phyloP scores from a whole-genome alignment of 1,140 invertebrate genomes.

The Helicorthomorpha holstii region DNA sequence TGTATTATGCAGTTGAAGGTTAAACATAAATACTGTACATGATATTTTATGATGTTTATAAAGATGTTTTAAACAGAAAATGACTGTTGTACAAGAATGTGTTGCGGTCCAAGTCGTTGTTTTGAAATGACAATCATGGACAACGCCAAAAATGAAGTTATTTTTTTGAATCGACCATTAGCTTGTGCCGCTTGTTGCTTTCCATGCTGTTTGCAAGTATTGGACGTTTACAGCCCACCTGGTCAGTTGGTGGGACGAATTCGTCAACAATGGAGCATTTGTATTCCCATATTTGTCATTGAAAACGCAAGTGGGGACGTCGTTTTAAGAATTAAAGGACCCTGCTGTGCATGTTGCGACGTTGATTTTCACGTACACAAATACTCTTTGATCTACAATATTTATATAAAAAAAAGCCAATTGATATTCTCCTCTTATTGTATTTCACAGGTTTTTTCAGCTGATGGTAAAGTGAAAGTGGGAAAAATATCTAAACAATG shows the following conservation, averaged over 20 bases:
- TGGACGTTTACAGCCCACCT: conserved; percentile 49
- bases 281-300: conserved; percentile 56
- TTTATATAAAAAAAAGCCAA: too few relatives aligned
- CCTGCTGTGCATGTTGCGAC: conserved; percentile 64
- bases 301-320: conserved; percentile 55
- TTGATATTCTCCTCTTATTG: too few relatives aligned
- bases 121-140: conserved; percentile 79
- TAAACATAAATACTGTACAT: background rate
- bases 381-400: too few relatives aligned
- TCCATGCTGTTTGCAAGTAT: conserved; percentile 66
- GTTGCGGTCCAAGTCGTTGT: conserved; percentile 51
- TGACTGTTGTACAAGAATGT: conserved; percentile 55
- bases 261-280: conserved; percentile 62
- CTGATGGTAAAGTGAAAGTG: conserved; percentile 19
- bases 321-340: conserved; percentile 65
- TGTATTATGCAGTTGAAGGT: conserved; percentile 64
- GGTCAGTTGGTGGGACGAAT: conserved; percentile 56
- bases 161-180: conserved; percentile 51
- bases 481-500: conserved; percentile 30
- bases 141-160: conserved; percentile 55
- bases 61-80: conserved; percentile 35
- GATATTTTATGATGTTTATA: background rate
- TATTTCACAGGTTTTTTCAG: conserved; percentile 14
- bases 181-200: conserved; percentile 60
- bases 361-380: conserved; percentile 49